Percentiles rank a stretch among this genome's conserved stretches.
These are phyloP conservation scores for Ectemnius continuus DNA, from an alignment of 2,888 invertebrate species.

Conservation along the genomic window DNA sequence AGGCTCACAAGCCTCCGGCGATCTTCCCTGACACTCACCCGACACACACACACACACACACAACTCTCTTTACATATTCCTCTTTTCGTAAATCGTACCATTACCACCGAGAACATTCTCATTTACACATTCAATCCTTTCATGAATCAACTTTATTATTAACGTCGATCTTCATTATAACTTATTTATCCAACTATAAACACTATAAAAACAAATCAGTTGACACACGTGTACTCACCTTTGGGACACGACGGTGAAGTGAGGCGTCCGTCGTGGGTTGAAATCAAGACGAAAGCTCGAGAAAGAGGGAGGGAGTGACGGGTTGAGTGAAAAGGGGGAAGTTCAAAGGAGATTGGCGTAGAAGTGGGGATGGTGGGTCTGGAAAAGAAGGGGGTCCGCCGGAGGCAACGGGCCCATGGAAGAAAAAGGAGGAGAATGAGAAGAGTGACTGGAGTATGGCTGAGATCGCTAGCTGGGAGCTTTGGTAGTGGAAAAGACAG, in stretches of 20 bases:
- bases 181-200: no score
- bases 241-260: conserved; percentile 49
- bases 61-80: no score
- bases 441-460: conserved; percentile 25
- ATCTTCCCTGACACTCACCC: background rate
- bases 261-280: conserved; percentile 50
- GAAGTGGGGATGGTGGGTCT: conserved; percentile 39
- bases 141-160: no score
- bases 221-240: conserved; percentile 53
- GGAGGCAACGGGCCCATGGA: conserved; percentile 19
- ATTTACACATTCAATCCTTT: no score
- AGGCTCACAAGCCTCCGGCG: background rate
- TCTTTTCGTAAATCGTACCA: no score
- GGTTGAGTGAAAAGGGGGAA: conserved; percentile 33
- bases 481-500: conserved; percentile 30
- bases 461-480: conserved; percentile 34
- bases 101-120: no score
- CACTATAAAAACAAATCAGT: no score
- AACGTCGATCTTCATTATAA: no score
- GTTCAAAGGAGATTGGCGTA: conserved; percentile 36
- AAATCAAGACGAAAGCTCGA: conserved; percentile 50
- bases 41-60: no score
- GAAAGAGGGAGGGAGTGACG: conserved; percentile 42
- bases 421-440: no score
- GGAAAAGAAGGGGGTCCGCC: conserved; percentile 37